Percentiles rank a stretch among this genome's conserved stretches.
Conservation (phyloP, 2,113 vertebrate genomes). For the Xenotilapia caudafasciata region DNA sequence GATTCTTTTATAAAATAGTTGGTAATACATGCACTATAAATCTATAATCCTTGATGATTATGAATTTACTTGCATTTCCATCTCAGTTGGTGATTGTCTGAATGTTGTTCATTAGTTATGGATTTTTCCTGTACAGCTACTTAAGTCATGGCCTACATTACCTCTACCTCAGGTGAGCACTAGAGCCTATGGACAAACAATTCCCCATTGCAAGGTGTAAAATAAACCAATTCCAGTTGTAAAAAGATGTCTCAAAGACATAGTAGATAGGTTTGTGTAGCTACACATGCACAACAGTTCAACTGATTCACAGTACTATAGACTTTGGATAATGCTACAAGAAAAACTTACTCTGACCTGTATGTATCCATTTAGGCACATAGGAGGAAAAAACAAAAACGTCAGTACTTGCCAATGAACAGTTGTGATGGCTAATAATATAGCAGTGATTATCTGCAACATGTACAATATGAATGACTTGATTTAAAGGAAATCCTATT, state of each 20-base stretch:
- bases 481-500: not conserved
- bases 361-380: not conserved
- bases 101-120: not conserved
- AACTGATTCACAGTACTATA: not conserved
- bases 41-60: not conserved
- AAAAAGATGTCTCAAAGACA: not conserved
- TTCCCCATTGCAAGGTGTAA: not conserved
- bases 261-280: not conserved
- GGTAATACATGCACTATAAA: not conserved
- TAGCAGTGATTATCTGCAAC: not conserved
- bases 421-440: not conserved
- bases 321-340: not conserved
- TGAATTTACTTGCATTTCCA: not conserved
- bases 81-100: not conserved
- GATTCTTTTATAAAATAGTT: not conserved
- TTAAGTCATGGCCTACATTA: constrained; percentile 37
- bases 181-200: not conserved
- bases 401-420: not conserved
- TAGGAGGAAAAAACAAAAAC: not conserved
- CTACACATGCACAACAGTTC: not conserved
- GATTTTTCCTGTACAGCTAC: not conserved
- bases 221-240: not conserved
- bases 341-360: not conserved
- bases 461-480: not conserved
- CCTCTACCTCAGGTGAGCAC: constrained; percentile 67